Conservation (phyloP, 53 echinoderm and acorn worm genomes). For the Paelopatides confundens region DNA sequence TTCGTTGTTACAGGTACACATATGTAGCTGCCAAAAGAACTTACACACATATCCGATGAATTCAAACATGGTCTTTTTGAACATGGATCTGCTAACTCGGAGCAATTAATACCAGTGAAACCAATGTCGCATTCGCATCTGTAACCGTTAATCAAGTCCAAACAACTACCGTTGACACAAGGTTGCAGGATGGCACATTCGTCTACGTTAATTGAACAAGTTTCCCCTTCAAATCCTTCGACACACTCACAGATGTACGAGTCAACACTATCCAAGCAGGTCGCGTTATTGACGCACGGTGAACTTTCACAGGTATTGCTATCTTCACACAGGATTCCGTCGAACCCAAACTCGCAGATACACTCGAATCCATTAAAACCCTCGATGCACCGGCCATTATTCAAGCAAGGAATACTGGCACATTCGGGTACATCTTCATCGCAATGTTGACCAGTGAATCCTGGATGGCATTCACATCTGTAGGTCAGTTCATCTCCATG, state of each 20-base stretch:
- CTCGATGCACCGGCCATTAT: slow-evolving; percentile 37
- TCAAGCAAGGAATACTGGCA: slow-evolving; percentile 68
- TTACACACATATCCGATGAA: neutral
- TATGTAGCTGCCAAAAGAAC: slow-evolving; percentile 4
- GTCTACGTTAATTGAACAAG: neutral
- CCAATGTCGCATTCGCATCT: slow-evolving; percentile 2
- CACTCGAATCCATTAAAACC: slow-evolving; percentile 30
- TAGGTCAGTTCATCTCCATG: slow-evolving; percentile 36
- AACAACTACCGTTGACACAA: neutral
- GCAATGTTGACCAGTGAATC: slow-evolving; percentile 70
- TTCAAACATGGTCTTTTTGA: neutral
- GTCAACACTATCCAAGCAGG: neutral
- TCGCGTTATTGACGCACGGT: slow-evolving; percentile 41
- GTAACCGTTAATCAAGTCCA: slow-evolving; percentile 21
- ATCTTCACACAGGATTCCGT: slow-evolving; percentile 47
- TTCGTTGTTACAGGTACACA: slow-evolving; percentile 6
- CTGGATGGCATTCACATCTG: slow-evolving; percentile 57
- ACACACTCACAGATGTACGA: neutral
- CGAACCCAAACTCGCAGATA: slow-evolving; percentile 46
- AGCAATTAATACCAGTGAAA: neutral
- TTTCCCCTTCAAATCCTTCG: slow-evolving; percentile 1
- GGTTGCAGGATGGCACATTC: neutral
- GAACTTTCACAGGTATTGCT: slow-evolving; percentile 42
- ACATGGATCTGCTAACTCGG: slow-evolving; percentile 7
- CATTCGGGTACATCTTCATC: slow-evolving; percentile 64